Conservation (phyloP, 2,888 invertebrate species). For the Alentia gelatinosa region DNA sequence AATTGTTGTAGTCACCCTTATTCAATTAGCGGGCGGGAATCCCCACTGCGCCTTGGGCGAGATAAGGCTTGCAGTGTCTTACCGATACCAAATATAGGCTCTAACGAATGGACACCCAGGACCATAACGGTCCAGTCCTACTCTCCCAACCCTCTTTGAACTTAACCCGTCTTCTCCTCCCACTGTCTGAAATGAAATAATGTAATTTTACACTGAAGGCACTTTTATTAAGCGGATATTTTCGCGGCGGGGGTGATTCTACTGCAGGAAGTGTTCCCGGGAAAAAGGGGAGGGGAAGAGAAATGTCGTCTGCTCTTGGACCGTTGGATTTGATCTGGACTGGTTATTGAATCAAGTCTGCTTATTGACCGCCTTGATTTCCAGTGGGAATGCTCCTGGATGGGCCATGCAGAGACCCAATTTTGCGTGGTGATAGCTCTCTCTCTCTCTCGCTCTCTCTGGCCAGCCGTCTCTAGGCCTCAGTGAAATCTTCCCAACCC, state of each 20-base stretch:
- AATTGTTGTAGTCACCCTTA: not conserved
- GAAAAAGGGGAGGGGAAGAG: not conserved
- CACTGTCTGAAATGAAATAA: not conserved
- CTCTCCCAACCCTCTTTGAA: not conserved
- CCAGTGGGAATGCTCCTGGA: constrained; percentile 34
- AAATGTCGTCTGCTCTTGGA: not conserved
- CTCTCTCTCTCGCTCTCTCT: not conserved
- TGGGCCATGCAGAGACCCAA: constrained; percentile 33
- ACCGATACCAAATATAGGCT: not conserved
- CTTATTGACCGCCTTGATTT: constrained; percentile 51
- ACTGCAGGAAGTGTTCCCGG: not conserved
- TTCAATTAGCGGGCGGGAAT: constrained; percentile 36
- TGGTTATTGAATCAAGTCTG: constrained; percentile 35
- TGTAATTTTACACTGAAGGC: not conserved
- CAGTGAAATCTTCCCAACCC: not conserved
- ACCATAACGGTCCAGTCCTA: not conserved
- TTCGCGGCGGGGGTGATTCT: not conserved
- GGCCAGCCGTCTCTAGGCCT: no score
- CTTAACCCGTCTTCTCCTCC: not conserved
- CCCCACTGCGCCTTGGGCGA: not conserved
- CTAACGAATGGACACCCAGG: not conserved
- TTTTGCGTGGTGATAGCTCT: constrained; percentile 47
- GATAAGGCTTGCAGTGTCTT: constrained; percentile 27
- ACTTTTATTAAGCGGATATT: not conserved
- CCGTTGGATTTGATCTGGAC: not conserved